A percentile compares a stretch with the other conserved stretches of the same genome.
phyloP scores from a whole-genome alignment of 2,797 vertebrate species.

The Sebastes taczanowskii region DNA sequence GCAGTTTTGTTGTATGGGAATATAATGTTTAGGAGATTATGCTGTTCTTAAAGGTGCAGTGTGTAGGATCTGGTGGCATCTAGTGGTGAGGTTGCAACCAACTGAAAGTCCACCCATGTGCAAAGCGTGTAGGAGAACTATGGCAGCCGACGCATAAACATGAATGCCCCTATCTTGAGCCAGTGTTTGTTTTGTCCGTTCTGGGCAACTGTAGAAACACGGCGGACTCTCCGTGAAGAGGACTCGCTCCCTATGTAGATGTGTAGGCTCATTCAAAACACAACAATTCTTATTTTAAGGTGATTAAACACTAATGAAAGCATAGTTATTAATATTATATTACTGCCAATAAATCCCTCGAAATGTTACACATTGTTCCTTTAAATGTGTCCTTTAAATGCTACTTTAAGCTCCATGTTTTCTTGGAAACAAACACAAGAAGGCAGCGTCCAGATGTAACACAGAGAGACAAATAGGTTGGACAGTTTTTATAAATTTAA shows the following conservation, averaged over 20 bases:
- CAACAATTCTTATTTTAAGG: fast-evolving
- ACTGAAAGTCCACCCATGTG: no score
- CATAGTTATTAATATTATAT: not conserved
- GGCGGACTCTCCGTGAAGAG: not conserved
- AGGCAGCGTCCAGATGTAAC: not conserved
- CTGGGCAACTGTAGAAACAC: not conserved
- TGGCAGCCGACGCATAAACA: fast-evolving
- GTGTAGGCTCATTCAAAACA: no score
- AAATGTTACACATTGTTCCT: no score
- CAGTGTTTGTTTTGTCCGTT: no score
- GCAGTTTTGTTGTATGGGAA: fast-evolving
- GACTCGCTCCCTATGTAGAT: no score
- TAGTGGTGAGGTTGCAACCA: no score
- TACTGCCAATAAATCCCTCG: not conserved
- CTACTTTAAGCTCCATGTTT: not conserved
- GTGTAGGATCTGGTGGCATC: no score
- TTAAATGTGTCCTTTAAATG: not conserved
- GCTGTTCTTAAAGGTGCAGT: no score
- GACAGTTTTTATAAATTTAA: constrained; percentile 87
- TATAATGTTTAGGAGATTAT: no score
- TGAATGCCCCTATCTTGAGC: no score
- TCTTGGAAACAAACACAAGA: not conserved
- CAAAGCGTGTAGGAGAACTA: no score
- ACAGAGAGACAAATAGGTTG: constrained; percentile 10
- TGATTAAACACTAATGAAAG: not conserved